Evolutionary conservation across 2,113 vertebrate genomes (phyloP).

Genomic region (Strigops habroptila): DNA sequence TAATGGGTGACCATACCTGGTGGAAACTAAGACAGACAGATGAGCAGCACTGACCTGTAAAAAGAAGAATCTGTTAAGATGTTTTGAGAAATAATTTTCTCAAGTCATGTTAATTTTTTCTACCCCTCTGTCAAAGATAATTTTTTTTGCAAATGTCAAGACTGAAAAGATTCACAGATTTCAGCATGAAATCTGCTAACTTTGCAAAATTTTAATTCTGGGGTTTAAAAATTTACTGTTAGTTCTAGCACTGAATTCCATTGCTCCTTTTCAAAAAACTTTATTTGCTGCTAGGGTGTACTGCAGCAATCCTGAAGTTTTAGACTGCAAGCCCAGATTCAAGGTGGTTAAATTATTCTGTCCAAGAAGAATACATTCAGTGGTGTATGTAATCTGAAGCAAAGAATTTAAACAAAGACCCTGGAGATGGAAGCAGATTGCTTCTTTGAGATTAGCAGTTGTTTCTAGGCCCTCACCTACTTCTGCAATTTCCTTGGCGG

Average conservation of each 20-base stretch:
- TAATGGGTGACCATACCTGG: neutral
- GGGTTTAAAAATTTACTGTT: neutral
- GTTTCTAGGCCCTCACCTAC: neutral
- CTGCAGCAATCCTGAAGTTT: neutral
- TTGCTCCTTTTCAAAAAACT: neutral
- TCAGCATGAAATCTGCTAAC: neutral
- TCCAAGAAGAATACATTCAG: neutral
- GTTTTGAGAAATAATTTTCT: neutral
- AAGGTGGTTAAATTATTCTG: neutral
- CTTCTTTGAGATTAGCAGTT: neutral
- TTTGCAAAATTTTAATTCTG: neutral
- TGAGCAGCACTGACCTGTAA: neutral
- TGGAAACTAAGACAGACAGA: neutral
- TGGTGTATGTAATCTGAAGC: neutral
- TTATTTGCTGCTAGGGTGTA: neutral
- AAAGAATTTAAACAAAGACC: slow-evolving; percentile 32
- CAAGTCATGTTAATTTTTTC: neutral
- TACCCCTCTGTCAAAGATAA: neutral
- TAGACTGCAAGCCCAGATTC: neutral
- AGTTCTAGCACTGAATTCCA: neutral
- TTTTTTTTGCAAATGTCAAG: neutral
- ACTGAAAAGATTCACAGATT: neutral
- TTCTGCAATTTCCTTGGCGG: neutral
- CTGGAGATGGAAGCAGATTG: neutral
- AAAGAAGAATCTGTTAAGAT: neutral